These are phyloP conservation scores for Sitodiplosis mosellana DNA, from an alignment of 1,140 invertebrate species.

Conservation along the genomic window DNA sequence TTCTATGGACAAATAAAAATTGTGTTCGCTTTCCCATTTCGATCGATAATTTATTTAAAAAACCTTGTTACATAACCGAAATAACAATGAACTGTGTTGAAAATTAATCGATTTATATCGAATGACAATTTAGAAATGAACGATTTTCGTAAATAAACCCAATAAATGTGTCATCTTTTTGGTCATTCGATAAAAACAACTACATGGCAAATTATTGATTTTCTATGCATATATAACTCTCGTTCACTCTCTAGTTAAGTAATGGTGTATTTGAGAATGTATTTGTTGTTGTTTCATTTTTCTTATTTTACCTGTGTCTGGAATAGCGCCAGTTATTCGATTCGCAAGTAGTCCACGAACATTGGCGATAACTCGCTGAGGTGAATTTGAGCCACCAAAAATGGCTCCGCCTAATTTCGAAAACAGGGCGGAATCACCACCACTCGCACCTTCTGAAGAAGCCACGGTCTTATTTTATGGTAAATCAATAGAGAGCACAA, in stretches of 20 bases:
- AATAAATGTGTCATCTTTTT: too few relatives aligned
- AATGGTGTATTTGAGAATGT: not conserved
- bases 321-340: conserved; percentile 30
- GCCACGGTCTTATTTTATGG: conserved; percentile 13
- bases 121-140: too few relatives aligned
- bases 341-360: conserved; percentile 34
- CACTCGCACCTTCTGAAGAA: conserved; percentile 20
- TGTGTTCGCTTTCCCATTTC: too few relatives aligned
- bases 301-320: conserved; percentile 32
- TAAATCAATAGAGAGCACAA: not conserved
- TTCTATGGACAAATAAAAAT: too few relatives aligned
- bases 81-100: too few relatives aligned
- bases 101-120: too few relatives aligned
- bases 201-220: not conserved
- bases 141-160: too few relatives aligned
- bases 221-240: not conserved
- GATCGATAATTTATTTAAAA: too few relatives aligned
- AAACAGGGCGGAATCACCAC: conserved; percentile 24
- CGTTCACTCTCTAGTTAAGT: not conserved
- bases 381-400: conserved; percentile 29
- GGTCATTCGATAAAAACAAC: not conserved
- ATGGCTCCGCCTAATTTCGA: conserved; percentile 27
- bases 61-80: too few relatives aligned
- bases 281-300: not conserved
- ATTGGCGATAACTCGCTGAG: conserved; percentile 33